Conservation (phyloP, 2,888 invertebrate species). For the Saturnia pavonia region DNA sequence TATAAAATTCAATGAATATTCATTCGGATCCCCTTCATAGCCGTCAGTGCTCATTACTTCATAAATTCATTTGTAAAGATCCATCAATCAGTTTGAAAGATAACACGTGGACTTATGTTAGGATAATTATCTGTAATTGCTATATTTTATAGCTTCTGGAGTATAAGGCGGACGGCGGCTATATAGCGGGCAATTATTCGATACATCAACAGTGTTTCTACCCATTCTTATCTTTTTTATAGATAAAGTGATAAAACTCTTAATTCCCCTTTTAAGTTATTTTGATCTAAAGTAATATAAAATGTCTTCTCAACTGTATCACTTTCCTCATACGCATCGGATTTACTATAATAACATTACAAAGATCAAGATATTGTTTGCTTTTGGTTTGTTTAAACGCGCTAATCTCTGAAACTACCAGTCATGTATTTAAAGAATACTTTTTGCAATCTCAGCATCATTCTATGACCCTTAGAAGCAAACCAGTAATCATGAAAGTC, state of each 20-base stretch:
- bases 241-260: conserved; percentile 8
- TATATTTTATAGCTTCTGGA: conserved; percentile 14
- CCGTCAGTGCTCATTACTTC: conserved; percentile 17
- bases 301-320: not conserved
- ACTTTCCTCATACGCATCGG: not conserved
- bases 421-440: too few relatives aligned
- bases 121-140: conserved; percentile 17
- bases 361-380: too few relatives aligned
- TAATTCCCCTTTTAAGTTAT: conserved; percentile 4
- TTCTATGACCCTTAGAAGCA: too few relatives aligned
- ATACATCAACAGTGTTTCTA: not conserved
- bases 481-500: too few relatives aligned
- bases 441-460: too few relatives aligned
- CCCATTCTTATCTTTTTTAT: conserved; percentile 12
- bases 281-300: conserved; percentile 1
- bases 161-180: not conserved
- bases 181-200: not conserved
- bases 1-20: conserved; percentile 61
- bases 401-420: too few relatives aligned
- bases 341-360: not conserved
- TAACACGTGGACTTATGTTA: conserved; percentile 20
- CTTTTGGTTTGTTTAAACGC: too few relatives aligned
- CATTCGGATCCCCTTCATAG: conserved; percentile 39
- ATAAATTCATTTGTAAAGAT: conserved; percentile 20
- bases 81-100: conserved; percentile 22